These are phyloP conservation scores for Agonopterix alstromeriana DNA, from an alignment of 2,888 invertebrate genomes.

Conservation along the genomic window DNA sequence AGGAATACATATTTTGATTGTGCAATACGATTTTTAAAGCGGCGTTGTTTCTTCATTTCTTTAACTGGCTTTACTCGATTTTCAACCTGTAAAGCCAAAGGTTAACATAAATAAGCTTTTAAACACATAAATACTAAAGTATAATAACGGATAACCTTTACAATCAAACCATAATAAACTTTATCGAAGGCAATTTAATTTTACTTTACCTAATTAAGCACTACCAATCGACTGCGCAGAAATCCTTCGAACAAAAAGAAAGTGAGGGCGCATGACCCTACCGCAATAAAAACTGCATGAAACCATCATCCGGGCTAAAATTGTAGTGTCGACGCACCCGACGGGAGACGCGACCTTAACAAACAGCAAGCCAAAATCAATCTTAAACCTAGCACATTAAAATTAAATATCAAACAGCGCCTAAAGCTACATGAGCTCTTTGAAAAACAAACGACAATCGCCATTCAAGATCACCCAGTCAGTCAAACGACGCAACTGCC, in stretches of 20 bases:
- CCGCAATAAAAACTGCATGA: slow-evolving; percentile 72
- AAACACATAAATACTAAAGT: too few relatives aligned
- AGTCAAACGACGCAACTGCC: slow-evolving; percentile 30
- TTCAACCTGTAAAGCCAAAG: too few relatives aligned
- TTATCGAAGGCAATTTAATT: too few relatives aligned
- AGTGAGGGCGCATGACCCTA: slow-evolving; percentile 59
- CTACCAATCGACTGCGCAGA: slow-evolving; percentile 28
- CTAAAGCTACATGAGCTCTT: slow-evolving; percentile 27
- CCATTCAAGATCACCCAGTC: slow-evolving; percentile 46
- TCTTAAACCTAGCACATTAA: slow-evolving; percentile 10
- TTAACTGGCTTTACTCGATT: too few relatives aligned
- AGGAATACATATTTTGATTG: too few relatives aligned
- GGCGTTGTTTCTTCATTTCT: too few relatives aligned
- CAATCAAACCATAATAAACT: too few relatives aligned
- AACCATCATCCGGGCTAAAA: slow-evolving; percentile 71
- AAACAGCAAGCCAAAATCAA: slow-evolving; percentile 25
- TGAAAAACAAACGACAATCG: slow-evolving; percentile 30
- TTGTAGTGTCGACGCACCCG: slow-evolving; percentile 67
- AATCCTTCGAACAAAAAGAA: slow-evolving; percentile 47
- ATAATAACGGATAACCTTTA: too few relatives aligned
- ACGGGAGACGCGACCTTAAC: slow-evolving; percentile 41
- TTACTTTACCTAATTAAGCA: slow-evolving; percentile 29
- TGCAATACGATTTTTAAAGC: too few relatives aligned
- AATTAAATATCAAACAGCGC: not conserved
- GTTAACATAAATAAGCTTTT: too few relatives aligned